Percentiles rank a stretch among this genome's conserved stretches.
phyloP scores from a whole-genome alignment of 2,888 invertebrate species.

The Serrognathus titanus region DNA sequence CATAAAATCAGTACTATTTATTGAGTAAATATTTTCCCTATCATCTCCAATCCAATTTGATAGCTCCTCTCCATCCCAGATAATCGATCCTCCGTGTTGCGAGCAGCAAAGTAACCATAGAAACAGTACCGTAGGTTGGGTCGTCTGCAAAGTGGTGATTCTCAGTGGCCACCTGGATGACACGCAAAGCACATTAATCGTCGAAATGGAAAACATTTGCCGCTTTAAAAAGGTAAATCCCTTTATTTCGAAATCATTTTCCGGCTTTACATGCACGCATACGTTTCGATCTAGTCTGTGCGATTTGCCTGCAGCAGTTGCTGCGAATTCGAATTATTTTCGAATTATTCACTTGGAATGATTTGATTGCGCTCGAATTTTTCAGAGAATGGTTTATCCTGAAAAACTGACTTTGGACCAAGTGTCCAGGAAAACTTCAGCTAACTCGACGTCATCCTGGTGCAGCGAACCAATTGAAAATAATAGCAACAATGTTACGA shows the following conservation, averaged over 20 bases:
- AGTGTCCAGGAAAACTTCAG: constrained; percentile 33
- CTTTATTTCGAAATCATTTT: neutral
- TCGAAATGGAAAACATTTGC: constrained; percentile 48
- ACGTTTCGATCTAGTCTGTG: neutral
- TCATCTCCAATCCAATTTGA: too few species aligned
- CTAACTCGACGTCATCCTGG: constrained; percentile 40
- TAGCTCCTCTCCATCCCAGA: neutral
- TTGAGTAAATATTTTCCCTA: too few species aligned
- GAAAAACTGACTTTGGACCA: constrained; percentile 45
- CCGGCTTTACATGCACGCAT: neutral
- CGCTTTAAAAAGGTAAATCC: constrained; percentile 47
- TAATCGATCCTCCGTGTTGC: constrained; percentile 2
- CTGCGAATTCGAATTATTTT: constrained; percentile 1
- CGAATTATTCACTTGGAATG: neutral
- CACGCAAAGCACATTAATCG: constrained; percentile 43
- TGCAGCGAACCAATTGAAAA: constrained; percentile 41
- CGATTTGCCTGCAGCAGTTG: constrained; percentile 6
- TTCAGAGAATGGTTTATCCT: constrained; percentile 49
- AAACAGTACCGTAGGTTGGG: constrained; percentile 19
- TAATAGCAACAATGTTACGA: constrained; percentile 27
- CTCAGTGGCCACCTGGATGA: constrained; percentile 31
- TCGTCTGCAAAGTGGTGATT: constrained; percentile 17
- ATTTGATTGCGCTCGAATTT: neutral
- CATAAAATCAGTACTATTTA: too few species aligned
- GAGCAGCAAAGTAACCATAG: constrained; percentile 17